A percentile compares a stretch with the other conserved stretches of the same genome.
Conservation (phyloP, 2,797 vertebrate genomes). For the Danionella dracula region DNA sequence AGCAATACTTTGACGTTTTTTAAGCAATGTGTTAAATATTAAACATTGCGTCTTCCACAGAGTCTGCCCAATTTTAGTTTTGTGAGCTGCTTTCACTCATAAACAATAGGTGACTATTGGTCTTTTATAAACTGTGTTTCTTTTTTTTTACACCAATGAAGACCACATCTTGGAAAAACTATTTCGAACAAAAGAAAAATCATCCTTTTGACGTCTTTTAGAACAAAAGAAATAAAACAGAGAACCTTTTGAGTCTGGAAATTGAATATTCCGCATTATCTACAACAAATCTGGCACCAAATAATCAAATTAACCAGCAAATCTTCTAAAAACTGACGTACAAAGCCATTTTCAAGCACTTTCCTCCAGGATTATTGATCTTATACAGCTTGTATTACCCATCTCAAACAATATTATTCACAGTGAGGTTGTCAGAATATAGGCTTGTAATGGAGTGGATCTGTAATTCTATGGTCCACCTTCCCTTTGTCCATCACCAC, state of each 20-base stretch:
- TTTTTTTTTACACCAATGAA: no score
- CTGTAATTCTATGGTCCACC: background rate
- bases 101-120: no score
- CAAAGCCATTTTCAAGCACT: background rate
- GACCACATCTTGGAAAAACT: no score
- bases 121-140: no score
- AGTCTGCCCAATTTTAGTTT: no score
- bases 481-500: background rate
- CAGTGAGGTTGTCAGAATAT: background rate
- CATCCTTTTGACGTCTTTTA: no score
- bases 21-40: no score
- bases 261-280: no score
- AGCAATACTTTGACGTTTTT: no score
- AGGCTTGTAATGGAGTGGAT: background rate
- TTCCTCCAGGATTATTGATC: background rate
- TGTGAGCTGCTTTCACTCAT: no score
- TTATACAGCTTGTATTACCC: background rate
- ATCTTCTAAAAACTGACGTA: background rate
- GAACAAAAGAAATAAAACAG: background rate
- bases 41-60: no score
- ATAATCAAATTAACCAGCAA: background rate
- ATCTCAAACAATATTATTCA: background rate
- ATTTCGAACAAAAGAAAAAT: no score
- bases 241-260: background rate
- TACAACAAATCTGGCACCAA: background rate